phyloP scores from a whole-genome alignment of 2,113 vertebrate species.

The Amblyopsis rosae region DNA sequence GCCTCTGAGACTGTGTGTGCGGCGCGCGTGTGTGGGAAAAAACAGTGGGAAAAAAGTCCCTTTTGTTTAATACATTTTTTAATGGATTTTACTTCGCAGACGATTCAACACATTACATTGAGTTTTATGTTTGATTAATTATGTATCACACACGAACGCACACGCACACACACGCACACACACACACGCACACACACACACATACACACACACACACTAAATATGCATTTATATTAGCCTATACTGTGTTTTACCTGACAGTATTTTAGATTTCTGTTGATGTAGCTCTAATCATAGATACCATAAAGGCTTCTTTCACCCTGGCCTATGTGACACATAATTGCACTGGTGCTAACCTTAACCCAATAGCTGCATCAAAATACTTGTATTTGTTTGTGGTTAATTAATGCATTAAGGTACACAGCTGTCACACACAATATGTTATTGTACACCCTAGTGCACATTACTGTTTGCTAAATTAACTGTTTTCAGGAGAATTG shows the following conservation, averaged over 20 bases:
- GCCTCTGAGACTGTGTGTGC: too few relatives aligned
- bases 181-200: neutral
- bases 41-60: too few relatives aligned
- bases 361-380: conserved; percentile 53
- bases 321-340: conserved; percentile 34
- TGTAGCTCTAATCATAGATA: conserved; percentile 23
- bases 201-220: neutral
- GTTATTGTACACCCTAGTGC: conserved; percentile 32
- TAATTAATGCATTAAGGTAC: conserved; percentile 56
- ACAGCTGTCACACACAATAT: conserved; percentile 51
- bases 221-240: neutral
- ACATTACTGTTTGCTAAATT: conserved; percentile 28
- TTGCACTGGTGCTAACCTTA: conserved; percentile 45
- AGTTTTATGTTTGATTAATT: neutral
- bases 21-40: neutral
- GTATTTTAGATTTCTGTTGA: neutral
- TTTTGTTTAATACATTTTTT: too few relatives aligned
- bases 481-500: conserved; percentile 13
- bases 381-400: conserved; percentile 54
- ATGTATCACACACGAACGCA: neutral
- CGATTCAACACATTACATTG: too few relatives aligned
- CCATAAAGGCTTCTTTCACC: conserved; percentile 51
- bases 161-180: neutral
- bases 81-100: too few relatives aligned
- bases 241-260: neutral